A percentile compares a stretch with the other conserved stretches of the same genome.
phyloP scores from a whole-genome alignment of 2,888 invertebrate genomes.

The Meiosimyza decipiens region DNA sequence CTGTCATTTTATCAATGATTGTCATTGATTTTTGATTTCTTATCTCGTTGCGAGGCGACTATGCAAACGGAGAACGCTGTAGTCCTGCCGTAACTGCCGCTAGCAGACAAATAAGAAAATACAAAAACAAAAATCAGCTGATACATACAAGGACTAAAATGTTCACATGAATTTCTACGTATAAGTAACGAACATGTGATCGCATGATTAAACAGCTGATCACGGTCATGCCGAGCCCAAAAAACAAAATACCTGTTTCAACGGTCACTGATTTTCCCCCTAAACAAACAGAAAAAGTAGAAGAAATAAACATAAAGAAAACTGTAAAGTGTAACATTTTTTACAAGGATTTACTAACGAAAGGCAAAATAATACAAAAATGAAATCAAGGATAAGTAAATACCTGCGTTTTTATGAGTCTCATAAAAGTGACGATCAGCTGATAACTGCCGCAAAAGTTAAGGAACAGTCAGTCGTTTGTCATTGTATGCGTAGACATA shows the following conservation, averaged over 20 bases:
- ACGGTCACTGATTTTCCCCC: constrained; percentile 3
- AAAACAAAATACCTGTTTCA: constrained; percentile 24
- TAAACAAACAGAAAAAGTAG: not conserved
- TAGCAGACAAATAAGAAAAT: constrained; percentile 7
- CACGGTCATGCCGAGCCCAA: constrained; percentile 1
- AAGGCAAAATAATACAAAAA: not conserved
- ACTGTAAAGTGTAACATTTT: constrained; percentile 17
- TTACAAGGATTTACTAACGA: not conserved
- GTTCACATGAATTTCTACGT: constrained; percentile 10
- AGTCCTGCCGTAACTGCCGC: not conserved
- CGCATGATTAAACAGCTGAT: constrained; percentile 28
- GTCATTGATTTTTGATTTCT: constrained; percentile 23
- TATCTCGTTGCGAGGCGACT: constrained; percentile 15
- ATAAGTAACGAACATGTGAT: constrained; percentile 20
- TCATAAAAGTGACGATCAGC: constrained; percentile 4
- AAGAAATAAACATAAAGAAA: not conserved
- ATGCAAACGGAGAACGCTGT: constrained; percentile 16
- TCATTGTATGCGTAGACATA: not conserved
- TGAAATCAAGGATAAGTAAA: too few species aligned
- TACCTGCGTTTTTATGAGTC: not conserved
- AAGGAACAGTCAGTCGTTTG: not conserved
- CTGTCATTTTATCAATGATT: not conserved
- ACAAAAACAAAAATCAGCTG: constrained; percentile 31
- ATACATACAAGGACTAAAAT: not conserved
- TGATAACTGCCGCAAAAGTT: not conserved